Percentiles rank a stretch among this genome's conserved stretches.
phyloP scores from a whole-genome alignment of 30 jellyfish, hydroid and myxozoan species.

The Morbakka virulenta region DNA sequence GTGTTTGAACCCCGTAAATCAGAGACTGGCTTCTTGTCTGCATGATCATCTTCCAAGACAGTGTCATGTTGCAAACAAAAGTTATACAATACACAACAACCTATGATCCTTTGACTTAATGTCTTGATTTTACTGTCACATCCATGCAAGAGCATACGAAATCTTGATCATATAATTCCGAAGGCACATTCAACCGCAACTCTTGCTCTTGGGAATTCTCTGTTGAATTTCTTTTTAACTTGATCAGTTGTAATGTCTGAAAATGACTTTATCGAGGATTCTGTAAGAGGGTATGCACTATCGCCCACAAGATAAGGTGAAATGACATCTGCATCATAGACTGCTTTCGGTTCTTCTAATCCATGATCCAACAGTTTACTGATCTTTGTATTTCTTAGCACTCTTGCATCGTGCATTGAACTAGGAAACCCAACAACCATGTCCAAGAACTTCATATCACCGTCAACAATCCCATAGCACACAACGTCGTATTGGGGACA shows the following conservation, averaged over 20 bases:
- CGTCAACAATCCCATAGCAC: not conserved
- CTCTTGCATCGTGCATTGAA: not conserved
- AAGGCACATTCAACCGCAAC: no score
- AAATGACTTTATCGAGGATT: not conserved
- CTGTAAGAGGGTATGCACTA: conserved; percentile 26
- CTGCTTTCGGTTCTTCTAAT: not conserved
- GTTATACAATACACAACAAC: no score
- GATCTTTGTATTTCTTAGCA: not conserved
- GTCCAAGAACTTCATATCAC: not conserved
- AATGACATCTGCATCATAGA: not conserved
- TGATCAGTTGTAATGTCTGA: conserved; percentile 9
- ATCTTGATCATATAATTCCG: no score
- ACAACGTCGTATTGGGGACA: conserved; percentile 15
- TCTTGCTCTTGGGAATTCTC: no score
- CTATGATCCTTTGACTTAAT: no score
- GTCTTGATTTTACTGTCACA: no score
- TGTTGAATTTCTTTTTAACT: conserved; percentile 8
- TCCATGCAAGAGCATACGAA: no score
- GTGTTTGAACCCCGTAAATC: no score
- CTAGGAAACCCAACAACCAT: not conserved
- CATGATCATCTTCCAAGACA: no score
- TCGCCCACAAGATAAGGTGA: conserved; percentile 14
- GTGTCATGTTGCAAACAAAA: no score
- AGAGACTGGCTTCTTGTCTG: no score
- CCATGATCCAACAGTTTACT: conserved; percentile 9